Evolutionary conservation across 2,888 invertebrate genomes (phyloP), one percentile per base, ranked within the genome.

Genomic region (Philhelius pedissequus): DNA sequence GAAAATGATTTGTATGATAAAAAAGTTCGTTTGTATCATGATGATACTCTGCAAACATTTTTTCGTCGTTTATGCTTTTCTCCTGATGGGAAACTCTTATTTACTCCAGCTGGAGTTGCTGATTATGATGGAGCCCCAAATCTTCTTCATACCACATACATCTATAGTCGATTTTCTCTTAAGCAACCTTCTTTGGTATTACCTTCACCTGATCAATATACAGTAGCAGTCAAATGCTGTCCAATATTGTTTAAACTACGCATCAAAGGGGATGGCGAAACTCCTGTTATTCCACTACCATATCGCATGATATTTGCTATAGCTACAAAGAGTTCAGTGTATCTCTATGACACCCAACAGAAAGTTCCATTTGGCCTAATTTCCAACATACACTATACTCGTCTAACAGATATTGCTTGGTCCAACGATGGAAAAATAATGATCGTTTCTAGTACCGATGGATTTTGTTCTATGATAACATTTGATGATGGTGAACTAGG

Each of bases 21-120:
- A 86, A 92, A 93, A 70, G 93, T 95, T 13, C 93, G 96, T 38
- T 92, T 97, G 52, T 98, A 96, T 91, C 96, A 97, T 88, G 98
- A 98, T 88, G 98, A 98, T 90, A 98, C 98, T 0, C 93, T 98
- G 86, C 97, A 97, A 91, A 97, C 99, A 0, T 99, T 97, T 92
- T 98, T 97, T 90, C 93, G 99, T 48, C 93, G 99, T 38, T 91
- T 99, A 27, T 94, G 95, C 54, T 99, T 98, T 90, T 96, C 97
- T 25, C 97, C 98, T 0, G 98, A 98, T 91, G 99, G 99, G 0
- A 93, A 95, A 89, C 91, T 99, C 56, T 91, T 99, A 22, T 94
- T 99, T n/a, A 96, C 96, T 0, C 99, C 99, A 0, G 95, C 97
- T 0, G 99, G 98, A 0, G 94, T 95, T 70, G 92, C 97, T 0